Percentiles rank a stretch among this genome's conserved stretches.
These are phyloP conservation scores for Arge pagana DNA, from an alignment of 2,888 invertebrate genomes.

Conservation along the genomic window DNA sequence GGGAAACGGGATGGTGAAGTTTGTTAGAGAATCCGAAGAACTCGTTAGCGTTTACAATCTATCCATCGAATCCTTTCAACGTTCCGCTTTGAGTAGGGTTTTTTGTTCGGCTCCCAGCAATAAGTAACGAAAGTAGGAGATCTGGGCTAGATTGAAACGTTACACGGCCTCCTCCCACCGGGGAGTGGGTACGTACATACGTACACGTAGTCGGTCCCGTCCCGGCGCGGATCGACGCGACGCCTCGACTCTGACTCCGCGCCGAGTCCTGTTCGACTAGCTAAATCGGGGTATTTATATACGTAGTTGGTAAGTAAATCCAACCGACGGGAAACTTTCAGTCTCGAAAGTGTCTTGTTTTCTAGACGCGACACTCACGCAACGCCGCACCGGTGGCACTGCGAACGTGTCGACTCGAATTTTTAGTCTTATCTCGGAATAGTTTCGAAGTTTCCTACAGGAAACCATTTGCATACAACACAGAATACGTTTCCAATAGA, in stretches of 20 bases:
- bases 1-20: too few relatives aligned
- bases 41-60: constrained; percentile 9
- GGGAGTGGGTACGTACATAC: not conserved
- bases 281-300: constrained; percentile 29
- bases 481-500: not conserved
- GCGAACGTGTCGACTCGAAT: constrained; percentile 25
- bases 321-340: constrained; percentile 16
- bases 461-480: not conserved
- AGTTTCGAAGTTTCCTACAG: constrained; percentile 7
- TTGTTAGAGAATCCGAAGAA: not conserved
- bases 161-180: constrained; percentile 15
- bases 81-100: constrained; percentile 2
- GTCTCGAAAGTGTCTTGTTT: constrained; percentile 30
- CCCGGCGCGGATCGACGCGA: constrained; percentile 2
- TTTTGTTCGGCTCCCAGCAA: constrained; percentile 5
- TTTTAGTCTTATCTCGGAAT: constrained; percentile 16
- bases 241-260: not conserved
- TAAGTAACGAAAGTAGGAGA: constrained; percentile 15
- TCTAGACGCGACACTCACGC: constrained; percentile 6
- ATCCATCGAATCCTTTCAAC: constrained; percentile 1
- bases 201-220: not conserved
- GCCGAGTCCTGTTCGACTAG: not conserved
- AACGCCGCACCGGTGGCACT: constrained; percentile 12
- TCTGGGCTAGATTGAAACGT: constrained; percentile 20
- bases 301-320: constrained; percentile 31